Evolutionary conservation across 64 coral and sea anemone genomes (phyloP).

Genomic region (Porites australiensis): DNA sequence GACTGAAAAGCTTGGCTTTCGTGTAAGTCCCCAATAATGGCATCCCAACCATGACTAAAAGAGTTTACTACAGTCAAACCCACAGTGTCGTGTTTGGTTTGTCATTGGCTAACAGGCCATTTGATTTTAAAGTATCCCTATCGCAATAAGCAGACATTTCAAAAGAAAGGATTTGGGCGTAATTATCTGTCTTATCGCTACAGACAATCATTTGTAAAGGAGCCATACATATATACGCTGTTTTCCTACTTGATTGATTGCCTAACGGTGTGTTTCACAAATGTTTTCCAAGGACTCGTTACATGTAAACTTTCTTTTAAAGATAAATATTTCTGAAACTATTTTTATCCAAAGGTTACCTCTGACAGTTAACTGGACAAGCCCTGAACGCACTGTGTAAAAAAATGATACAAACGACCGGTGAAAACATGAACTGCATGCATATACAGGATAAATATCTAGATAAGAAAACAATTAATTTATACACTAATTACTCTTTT

Average conservation of each 20-base stretch:
- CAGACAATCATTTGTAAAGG: not conserved
- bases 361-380: not conserved
- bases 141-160: not conserved
- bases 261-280: not conserved
- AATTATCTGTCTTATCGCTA: constrained; percentile 7
- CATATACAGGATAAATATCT: not conserved
- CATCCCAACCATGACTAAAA: not conserved
- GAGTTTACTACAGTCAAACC: not conserved
- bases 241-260: not conserved
- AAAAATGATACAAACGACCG: not conserved
- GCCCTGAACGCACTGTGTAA: not conserved
- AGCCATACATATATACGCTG: not conserved
- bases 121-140: not conserved
- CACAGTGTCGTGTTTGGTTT: not conserved
- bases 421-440: not conserved
- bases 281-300: not conserved
- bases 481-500: not conserved
- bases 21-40: not conserved
- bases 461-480: not conserved
- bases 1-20: not conserved
- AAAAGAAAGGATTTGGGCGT: not conserved
- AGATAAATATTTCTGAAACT: not conserved
- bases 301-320: no score
- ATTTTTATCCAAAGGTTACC: not conserved
- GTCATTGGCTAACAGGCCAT: not conserved